Percentiles rank a stretch among this genome's conserved stretches.
These are phyloP conservation scores for Papilio protenor DNA, from an alignment of 2,888 invertebrate species.

Conservation along the genomic window DNA sequence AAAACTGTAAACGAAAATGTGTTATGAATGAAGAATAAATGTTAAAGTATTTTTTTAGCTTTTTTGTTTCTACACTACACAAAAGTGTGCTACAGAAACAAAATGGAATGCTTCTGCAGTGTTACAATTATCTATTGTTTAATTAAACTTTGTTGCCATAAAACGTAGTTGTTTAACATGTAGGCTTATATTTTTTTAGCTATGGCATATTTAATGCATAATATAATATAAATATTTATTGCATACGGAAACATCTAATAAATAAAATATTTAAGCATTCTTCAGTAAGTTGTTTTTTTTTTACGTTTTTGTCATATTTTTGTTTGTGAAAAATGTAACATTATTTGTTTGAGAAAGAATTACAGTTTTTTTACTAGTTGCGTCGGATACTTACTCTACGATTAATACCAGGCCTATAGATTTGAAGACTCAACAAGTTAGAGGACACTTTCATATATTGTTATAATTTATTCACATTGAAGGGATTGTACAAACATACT, in stretches of 20 bases:
- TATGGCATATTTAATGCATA: too few relatives aligned
- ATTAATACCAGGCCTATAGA: not conserved
- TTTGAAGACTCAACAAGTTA: not conserved
- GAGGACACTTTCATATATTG: not conserved
- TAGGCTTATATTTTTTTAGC: too few relatives aligned
- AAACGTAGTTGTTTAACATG: not conserved
- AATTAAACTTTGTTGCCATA: not conserved
- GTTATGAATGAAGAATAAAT: not conserved
- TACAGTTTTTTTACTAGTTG: not conserved
- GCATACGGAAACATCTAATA: too few relatives aligned
- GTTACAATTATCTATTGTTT: constrained; percentile 1
- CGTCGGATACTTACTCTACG: not conserved
- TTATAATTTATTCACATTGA: constrained; percentile 1
- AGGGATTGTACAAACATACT: not conserved
- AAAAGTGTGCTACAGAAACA: constrained; percentile 8
- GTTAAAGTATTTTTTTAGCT: not conserved
- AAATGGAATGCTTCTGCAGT: not conserved
- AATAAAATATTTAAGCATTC: not conserved
- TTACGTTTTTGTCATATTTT: not conserved
- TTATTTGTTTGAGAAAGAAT: not conserved
- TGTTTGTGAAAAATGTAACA: not conserved
- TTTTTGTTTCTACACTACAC: not conserved
- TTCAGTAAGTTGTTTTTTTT: too few relatives aligned
- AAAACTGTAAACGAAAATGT: not conserved
- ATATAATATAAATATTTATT: too few relatives aligned